These are phyloP conservation scores for Serinus canaria DNA, from an alignment of 2,113 vertebrate genomes.

Conservation along the genomic window DNA sequence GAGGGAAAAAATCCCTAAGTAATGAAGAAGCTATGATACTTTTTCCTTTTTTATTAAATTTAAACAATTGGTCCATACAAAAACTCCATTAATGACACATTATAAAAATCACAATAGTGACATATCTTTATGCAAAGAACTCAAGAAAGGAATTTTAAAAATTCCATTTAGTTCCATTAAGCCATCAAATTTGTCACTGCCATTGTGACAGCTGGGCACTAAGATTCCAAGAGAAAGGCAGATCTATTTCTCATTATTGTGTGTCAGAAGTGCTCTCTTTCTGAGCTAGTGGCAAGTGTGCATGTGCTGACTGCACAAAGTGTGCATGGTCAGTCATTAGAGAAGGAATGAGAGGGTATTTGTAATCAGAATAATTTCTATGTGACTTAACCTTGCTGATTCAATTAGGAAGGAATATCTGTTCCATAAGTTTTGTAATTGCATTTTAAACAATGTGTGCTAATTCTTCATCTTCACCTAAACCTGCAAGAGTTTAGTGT, in stretches of 20 bases:
- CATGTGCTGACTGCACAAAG: neutral
- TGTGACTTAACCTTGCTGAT: neutral
- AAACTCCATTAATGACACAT: neutral
- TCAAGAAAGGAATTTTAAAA: accelerated
- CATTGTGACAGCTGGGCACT: neutral
- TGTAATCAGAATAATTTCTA: neutral
- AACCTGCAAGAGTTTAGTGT: neutral
- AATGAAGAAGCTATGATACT: neutral
- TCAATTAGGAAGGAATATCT: neutral
- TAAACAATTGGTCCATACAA: neutral
- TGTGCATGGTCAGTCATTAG: neutral
- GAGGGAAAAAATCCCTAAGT: neutral
- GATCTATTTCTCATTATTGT: neutral
- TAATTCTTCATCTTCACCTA: neutral
- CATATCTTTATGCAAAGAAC: neutral
- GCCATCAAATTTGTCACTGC: neutral
- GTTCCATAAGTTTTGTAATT: neutral
- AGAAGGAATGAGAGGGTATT: neutral
- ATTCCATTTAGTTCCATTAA: neutral
- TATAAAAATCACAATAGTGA: neutral
- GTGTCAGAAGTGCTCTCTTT: neutral
- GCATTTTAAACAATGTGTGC: neutral
- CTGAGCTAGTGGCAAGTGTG: neutral
- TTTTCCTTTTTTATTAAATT: neutral
- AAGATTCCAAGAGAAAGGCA: neutral